Evolutionary conservation across 2,113 vertebrate genomes (phyloP), one percentile per base, ranked within the genome.

Genomic region (Cyprinodon variegatus): DNA sequence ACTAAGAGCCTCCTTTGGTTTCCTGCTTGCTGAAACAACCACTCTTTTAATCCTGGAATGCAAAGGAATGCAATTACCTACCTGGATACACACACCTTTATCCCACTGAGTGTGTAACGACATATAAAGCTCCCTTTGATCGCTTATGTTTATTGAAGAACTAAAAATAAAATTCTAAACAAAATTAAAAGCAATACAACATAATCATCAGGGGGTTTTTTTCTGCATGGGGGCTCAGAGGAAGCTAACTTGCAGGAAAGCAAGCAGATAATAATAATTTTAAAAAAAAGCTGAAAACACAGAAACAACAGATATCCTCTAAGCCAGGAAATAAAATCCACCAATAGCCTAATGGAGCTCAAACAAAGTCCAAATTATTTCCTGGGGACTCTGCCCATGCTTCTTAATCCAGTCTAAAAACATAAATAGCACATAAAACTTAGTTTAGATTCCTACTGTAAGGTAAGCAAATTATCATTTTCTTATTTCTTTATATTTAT

Each of bases 11-110:
- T 48, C n/a, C 29, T 40, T 60, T 14, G 6, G 36, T 53, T 57
- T 64, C 8, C 9, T n/a, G 50, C 9, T 2, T 70, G n/a, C 43
- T 53, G 45, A 8, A 72, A 70, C 75, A 75, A 43, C 9, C 65
- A 62, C 36, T 7, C 62, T 65, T 41, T 66, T 53, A 74, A n/a
- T 67, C 68, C 37, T 67, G 66, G 62, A 80, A 81, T 59, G 74
- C 69, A 74, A 53, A 50, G 15, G 15, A 50, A 17, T 9, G 17
- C 7, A 20, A 57, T 77, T 43, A 70, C 39, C 59, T 48, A 83
- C 50, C 73, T 41, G 59, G 13, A 50, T 70, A 74, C 75, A 74
- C 72, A 85, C 79, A 76, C 68, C 68, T 73, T 70, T 10, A 77
- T 70, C 72, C 22, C 38, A 3, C 69, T 20, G 59, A 61, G 7